Evolutionary conservation across 2,113 vertebrate species (phyloP), one percentile per base, ranked within the genome.

Genomic region (Tapirus terrestris): DNA sequence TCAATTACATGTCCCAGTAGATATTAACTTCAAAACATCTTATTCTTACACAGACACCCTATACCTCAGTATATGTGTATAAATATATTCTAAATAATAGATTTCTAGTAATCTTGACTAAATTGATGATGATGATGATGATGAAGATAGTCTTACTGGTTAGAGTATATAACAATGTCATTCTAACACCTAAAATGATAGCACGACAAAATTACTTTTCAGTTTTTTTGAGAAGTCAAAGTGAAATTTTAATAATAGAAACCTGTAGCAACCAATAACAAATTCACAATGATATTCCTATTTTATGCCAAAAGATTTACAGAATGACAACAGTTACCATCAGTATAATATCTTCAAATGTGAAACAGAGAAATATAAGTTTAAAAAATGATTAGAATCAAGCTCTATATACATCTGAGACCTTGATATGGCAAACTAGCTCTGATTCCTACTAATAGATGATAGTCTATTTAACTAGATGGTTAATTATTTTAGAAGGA

Each of bases 401-500:
- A 92, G 29, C 6, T n/a, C 56, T 76, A 31, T 18, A 65, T 84
- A 67, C 45, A 81, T 67, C 36, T 29, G 36, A 68, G 18, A 31
- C 29, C 43, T 43, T 82, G 56, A 3, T 31, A 39, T n/a, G n/a
- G 39, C n/a, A 72, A 93, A 95, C 86, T 25, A 96, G 31, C 65
- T 92, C 20, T 75, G n/a, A 92, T 82, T 68, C 43, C 51, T 27
- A 89, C 6, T 72, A 92, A 94, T 4, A 81, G 43, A 87, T 75
- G 83, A n/a, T 8, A 67, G 48, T 77, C 58, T 60, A 63, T 76
- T 90, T 89, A 67, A 94, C 18, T 84, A 84, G 51, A 83, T 20
- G 21, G 27, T 92, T 92, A 96, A 96, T 97, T 95, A 94, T 79
- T 90, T 95, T 93, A 81, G 20, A 93, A 65, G 36, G 31, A 89